A percentile compares a stretch with the other conserved stretches of the same genome.
These are phyloP conservation scores for Drosophila busckii DNA, from an alignment of 1,140 invertebrate species.

Conservation along the genomic window DNA sequence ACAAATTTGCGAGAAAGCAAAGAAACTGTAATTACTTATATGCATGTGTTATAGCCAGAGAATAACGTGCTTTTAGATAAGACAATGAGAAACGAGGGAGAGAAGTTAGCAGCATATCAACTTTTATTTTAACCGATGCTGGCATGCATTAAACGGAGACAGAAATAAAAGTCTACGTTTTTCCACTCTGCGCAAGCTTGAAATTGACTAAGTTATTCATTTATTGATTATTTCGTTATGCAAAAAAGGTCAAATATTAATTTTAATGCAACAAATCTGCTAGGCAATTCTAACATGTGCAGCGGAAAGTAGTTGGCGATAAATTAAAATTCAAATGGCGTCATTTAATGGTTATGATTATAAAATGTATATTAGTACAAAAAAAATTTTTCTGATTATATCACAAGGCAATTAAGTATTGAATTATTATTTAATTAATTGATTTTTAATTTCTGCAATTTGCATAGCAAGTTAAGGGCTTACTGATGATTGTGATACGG, in stretches of 20 bases:
- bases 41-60: too few species aligned
- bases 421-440: too few species aligned
- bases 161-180: slow-evolving; percentile 11
- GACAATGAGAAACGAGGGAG: slow-evolving; percentile 11
- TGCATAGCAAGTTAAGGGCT: too few species aligned
- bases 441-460: slow-evolving; percentile 62
- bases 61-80: slow-evolving; percentile 64
- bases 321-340: slow-evolving; percentile 19
- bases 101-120: slow-evolving; percentile 21
- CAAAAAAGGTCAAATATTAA: slow-evolving; percentile 48
- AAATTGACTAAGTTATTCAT: slow-evolving; percentile 75
- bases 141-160: slow-evolving; percentile 1
- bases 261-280: slow-evolving; percentile 45
- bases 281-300: slow-evolving; percentile 51
- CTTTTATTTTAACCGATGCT: background rate
- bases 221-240: slow-evolving; percentile 56
- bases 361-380: too few species aligned
- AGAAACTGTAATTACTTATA: too few species aligned
- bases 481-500: too few species aligned
- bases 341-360: too few species aligned
- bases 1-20: slow-evolving; percentile 46
- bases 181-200: too few species aligned
- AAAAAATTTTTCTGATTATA: too few species aligned
- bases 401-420: too few species aligned
- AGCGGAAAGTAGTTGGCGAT: too few species aligned